Evolutionary conservation across 2,797 vertebrate species (phyloP).

Genomic region (Pseudocheirus occidentalis): DNA sequence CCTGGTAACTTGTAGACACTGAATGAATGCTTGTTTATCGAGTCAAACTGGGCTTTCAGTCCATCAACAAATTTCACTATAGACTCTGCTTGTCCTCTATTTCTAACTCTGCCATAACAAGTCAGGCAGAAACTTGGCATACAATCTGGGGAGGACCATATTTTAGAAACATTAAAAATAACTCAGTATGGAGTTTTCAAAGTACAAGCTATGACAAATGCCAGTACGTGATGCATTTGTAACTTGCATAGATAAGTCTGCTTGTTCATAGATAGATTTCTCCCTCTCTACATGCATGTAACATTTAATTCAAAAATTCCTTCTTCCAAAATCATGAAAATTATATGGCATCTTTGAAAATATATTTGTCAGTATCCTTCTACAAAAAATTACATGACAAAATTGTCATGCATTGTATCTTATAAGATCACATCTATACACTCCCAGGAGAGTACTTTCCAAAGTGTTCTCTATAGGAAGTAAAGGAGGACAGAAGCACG

Average conservation of each 20-base stretch:
- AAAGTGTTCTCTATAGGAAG: constrained; percentile 1
- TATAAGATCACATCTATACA: not conserved
- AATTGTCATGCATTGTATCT: not conserved
- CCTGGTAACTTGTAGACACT: not conserved
- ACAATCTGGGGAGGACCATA: not conserved
- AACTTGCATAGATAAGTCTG: not conserved
- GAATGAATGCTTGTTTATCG: not conserved
- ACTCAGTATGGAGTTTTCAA: constrained; percentile 4
- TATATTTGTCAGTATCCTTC: not conserved
- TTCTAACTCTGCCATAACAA: constrained; percentile 47
- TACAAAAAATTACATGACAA: not conserved
- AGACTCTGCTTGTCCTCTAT: not conserved
- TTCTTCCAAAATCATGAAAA: constrained; percentile 28
- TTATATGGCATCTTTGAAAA: not conserved
- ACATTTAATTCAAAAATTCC: not conserved
- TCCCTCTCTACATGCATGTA: not conserved
- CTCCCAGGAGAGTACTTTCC: not conserved
- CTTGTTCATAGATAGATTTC: constrained; percentile 20
- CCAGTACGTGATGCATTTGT: not conserved
- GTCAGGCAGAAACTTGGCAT: constrained; percentile 43
- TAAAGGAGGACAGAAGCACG: not conserved
- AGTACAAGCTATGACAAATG: not conserved
- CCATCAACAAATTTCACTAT: not conserved
- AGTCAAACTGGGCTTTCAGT: not conserved
- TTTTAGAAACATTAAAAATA: constrained; percentile 20